These are phyloP conservation scores for Bufotes viridis DNA, from an alignment of 2,797 vertebrate species.

Conservation along the genomic window DNA sequence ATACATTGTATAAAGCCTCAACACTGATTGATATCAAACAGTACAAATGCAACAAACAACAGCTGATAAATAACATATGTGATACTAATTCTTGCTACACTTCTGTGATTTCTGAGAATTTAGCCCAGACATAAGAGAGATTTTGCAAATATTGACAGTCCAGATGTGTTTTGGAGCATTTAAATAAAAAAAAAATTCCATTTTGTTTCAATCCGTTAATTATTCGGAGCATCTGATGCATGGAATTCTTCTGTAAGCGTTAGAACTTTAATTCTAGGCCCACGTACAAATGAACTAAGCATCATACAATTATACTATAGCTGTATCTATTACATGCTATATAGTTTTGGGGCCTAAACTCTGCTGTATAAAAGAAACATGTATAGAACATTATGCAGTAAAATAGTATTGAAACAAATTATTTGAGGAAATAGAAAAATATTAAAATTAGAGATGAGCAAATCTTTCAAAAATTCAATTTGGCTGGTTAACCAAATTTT, in stretches of 20 bases:
- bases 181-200: slow-evolving; percentile 2
- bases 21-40: neutral
- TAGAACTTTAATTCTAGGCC: neutral
- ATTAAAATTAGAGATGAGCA: too few species aligned
- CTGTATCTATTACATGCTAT: neutral
- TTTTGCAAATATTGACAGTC: neutral
- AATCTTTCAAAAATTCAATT: too few species aligned
- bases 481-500: too few species aligned
- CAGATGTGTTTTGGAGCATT: slow-evolving; percentile 2
- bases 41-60: neutral
- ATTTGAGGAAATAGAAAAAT: neutral
- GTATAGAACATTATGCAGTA: neutral
- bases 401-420: neutral
- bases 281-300: slow-evolving; percentile 9
- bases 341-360: neutral
- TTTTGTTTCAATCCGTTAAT: slow-evolving; percentile 28
- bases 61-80: neutral
- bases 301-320: neutral
- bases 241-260: slow-evolving; percentile 1
- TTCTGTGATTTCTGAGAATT: neutral
- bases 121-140: neutral
- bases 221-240: slow-evolving; percentile 30
- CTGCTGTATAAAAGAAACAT: neutral
- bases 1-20: neutral
- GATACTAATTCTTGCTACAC: neutral